Evolutionary conservation across 2,797 vertebrate genomes (phyloP).

Genomic region (Enteromius viviparus): DNA sequence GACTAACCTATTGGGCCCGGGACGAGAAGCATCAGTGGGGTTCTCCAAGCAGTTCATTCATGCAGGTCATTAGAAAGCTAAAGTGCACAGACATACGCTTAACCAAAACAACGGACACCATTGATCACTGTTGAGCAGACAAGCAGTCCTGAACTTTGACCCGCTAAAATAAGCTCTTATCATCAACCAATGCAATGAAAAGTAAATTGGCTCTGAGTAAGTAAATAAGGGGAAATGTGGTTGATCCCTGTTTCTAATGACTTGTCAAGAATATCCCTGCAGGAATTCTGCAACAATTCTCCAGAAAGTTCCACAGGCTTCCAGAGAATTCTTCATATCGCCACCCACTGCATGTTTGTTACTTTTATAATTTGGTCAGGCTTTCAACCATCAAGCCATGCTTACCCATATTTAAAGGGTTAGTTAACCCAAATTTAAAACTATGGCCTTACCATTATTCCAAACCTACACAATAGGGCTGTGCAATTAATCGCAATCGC

Average conservation of each 20-base stretch:
- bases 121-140: constrained; percentile 11
- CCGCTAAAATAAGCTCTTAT: background rate
- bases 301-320: background rate
- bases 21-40: constrained; percentile 22
- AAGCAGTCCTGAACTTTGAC: constrained; percentile 11
- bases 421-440: background rate
- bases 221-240: background rate
- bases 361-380: no score
- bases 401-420: background rate
- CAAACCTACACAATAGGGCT: background rate
- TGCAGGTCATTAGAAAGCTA: constrained; percentile 17
- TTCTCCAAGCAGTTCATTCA: constrained; percentile 12
- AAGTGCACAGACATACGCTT: background rate
- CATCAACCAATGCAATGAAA: background rate
- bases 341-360: background rate
- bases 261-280: background rate
- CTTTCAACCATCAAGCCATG: background rate
- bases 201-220: background rate
- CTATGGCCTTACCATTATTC: background rate
- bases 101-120: constrained; percentile 10
- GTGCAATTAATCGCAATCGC: no score
- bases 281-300: background rate
- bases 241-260: background rate
- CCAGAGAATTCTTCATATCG: background rate
- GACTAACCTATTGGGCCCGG: constrained; percentile 21